Evolutionary conservation across 37 sponge, comb jelly and placozoan genomes (phyloP).

Genomic region (Spongia lamella): DNA sequence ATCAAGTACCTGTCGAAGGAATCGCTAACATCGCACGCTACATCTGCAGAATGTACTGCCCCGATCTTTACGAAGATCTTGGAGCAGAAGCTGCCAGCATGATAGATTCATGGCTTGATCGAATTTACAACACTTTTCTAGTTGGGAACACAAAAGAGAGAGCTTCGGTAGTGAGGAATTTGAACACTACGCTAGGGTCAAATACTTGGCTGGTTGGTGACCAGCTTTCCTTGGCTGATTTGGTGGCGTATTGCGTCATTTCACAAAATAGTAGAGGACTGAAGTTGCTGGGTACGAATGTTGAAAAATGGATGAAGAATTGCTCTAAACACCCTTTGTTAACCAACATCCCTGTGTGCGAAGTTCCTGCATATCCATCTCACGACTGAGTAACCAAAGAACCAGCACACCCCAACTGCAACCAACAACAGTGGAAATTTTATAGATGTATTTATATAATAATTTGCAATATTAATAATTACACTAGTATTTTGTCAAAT

Average conservation of each 20-base stretch:
- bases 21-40: constrained; percentile 72
- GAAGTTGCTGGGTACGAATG: constrained; percentile 52
- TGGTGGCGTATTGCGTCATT: constrained; percentile 49
- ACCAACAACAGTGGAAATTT: too few relatives aligned
- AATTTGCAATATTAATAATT: too few relatives aligned
- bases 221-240: constrained; percentile 53
- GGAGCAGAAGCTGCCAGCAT: constrained; percentile 19
- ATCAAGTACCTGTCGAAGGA: constrained; percentile 72
- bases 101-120: constrained; percentile 77
- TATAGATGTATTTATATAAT: too few relatives aligned
- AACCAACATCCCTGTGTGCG: neutral
- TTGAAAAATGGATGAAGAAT: constrained; percentile 64
- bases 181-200: constrained; percentile 69
- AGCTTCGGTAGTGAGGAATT: constrained; percentile 32
- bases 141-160: constrained; percentile 62
- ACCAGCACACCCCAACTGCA: neutral
- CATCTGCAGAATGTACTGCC: constrained; percentile 59
- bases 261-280: constrained; percentile 11
- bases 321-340: constrained; percentile 7
- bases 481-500: too few relatives aligned
- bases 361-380: too few relatives aligned
- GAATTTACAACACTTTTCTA: constrained; percentile 13
- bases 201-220: constrained; percentile 48
- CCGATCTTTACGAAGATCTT: constrained; percentile 57
- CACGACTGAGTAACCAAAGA: too few relatives aligned